A percentile compares a stretch with the other conserved stretches of the same genome.
Conservation (phyloP, 37 sponge, comb jelly and placozoan genomes). For the Chondrosia reniformis region DNA sequence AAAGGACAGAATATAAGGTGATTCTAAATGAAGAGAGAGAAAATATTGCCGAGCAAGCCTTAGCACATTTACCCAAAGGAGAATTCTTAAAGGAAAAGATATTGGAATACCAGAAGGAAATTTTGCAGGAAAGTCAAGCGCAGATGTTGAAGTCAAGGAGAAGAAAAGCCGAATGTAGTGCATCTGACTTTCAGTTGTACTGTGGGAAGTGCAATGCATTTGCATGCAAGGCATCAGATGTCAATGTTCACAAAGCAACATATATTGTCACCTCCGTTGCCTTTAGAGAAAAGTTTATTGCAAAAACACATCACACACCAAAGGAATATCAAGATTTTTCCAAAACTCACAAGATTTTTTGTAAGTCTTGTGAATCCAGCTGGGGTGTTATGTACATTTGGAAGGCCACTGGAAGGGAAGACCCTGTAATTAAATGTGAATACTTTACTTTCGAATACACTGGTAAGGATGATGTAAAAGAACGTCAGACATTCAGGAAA, state of each 20-base stretch:
- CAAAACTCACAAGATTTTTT: conserved; percentile 38
- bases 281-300: not conserved
- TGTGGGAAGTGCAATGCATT: conserved; percentile 44
- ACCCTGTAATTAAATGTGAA: conserved; percentile 54
- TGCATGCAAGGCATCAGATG: conserved; percentile 52
- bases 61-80: conserved; percentile 5
- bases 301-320: conserved; percentile 16
- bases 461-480: not conserved
- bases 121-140: not conserved
- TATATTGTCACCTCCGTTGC: conserved; percentile 36
- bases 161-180: not conserved
- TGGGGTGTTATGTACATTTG: conserved; percentile 44
- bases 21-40: conserved; percentile 8
- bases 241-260: conserved; percentile 10
- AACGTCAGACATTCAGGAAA: conserved; percentile 10
- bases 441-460: conserved; percentile 26
- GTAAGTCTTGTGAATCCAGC: conserved; percentile 30
- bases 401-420: not conserved
- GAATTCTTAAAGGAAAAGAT: not conserved
- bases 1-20: conserved; percentile 7
- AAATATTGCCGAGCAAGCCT: not conserved
- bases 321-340: conserved; percentile 2
- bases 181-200: conserved; percentile 22
- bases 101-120: conserved; percentile 19
- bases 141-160: not conserved